Percentiles rank a stretch among this genome's conserved stretches.
These are phyloP conservation scores for Sebastolobus alascanus DNA, from an alignment of 2,797 vertebrate species.

Conservation along the genomic window DNA sequence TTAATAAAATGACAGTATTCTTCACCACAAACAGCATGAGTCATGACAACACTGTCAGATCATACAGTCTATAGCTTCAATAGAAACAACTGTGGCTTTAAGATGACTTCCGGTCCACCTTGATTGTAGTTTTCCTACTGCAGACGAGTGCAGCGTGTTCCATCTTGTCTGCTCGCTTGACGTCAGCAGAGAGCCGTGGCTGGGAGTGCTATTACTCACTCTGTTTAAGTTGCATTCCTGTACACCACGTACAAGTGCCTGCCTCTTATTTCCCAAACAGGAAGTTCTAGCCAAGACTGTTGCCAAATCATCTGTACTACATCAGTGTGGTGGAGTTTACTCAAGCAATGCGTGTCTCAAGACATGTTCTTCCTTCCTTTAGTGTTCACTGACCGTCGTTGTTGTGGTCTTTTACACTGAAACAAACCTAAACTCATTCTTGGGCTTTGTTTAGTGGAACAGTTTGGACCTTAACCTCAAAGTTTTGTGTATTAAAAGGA, in stretches of 20 bases:
- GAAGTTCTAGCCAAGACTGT: constrained; percentile 71
- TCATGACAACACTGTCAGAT: constrained; percentile 24
- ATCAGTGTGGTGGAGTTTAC: constrained; percentile 50
- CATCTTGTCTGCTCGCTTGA: constrained; percentile 71
- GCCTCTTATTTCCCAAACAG: constrained; percentile 77
- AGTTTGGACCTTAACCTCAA: constrained; percentile 1
- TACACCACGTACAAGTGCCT: constrained; percentile 71
- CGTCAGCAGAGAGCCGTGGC: constrained; percentile 77
- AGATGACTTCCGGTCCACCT: constrained; percentile 81
- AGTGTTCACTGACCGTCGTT: background rate
- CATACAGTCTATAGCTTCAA: constrained; percentile 39
- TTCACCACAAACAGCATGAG: constrained; percentile 3
- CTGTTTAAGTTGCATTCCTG: constrained; percentile 78
- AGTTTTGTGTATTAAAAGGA: background rate
- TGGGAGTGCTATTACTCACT: constrained; percentile 85
- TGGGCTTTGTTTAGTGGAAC: background rate
- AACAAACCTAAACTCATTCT: background rate
- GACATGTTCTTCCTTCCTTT: constrained; percentile 32
- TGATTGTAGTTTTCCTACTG: constrained; percentile 81
- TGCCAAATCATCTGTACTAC: constrained; percentile 72
- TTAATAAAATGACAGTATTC: background rate
- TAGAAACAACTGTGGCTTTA: constrained; percentile 58
- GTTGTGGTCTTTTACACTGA: background rate
- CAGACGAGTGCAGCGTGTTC: constrained; percentile 67
- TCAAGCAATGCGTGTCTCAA: constrained; percentile 38